Conservation (phyloP, 2,113 vertebrate genomes). For the Pitta sordida region DNA sequence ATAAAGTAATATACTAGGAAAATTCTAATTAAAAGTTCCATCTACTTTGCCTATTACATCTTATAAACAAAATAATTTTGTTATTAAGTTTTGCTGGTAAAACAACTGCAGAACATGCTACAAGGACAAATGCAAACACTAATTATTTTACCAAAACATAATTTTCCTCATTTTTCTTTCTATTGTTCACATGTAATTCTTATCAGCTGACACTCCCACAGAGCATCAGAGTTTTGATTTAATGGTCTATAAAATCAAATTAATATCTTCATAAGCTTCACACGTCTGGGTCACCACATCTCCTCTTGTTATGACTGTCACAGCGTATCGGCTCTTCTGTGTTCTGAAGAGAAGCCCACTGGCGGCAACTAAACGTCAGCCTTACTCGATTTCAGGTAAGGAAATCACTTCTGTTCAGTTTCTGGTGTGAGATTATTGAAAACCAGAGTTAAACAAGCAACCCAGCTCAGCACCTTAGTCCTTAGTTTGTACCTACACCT, state of each 20-base stretch:
- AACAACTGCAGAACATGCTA: not conserved
- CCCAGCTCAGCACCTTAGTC: not conserved
- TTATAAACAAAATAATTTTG: not conserved
- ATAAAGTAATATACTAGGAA: not conserved
- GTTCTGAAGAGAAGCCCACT: not conserved
- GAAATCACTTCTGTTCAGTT: not conserved
- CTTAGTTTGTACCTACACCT: not conserved
- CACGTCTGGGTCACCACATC: not conserved
- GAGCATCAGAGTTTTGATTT: constrained; percentile 25
- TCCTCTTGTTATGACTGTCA: not conserved
- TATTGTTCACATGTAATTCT: not conserved
- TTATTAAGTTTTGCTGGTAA: not conserved
- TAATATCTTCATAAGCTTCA: not conserved
- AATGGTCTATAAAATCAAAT: constrained; percentile 31
- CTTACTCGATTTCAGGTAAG: not conserved
- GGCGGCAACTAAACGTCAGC: not conserved
- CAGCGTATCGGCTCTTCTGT: not conserved
- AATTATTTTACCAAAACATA: not conserved
- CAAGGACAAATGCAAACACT: not conserved
- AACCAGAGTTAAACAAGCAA: accelerated
- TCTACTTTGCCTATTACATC: not conserved
- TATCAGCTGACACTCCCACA: not conserved
- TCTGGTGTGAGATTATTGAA: not conserved
- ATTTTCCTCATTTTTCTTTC: not conserved
- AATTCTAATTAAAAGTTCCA: not conserved